Percentiles rank a stretch among this genome's conserved stretches.
These are phyloP conservation scores for Drosophila cognata DNA, from an alignment of 2,888 invertebrate species.

Conservation along the genomic window DNA sequence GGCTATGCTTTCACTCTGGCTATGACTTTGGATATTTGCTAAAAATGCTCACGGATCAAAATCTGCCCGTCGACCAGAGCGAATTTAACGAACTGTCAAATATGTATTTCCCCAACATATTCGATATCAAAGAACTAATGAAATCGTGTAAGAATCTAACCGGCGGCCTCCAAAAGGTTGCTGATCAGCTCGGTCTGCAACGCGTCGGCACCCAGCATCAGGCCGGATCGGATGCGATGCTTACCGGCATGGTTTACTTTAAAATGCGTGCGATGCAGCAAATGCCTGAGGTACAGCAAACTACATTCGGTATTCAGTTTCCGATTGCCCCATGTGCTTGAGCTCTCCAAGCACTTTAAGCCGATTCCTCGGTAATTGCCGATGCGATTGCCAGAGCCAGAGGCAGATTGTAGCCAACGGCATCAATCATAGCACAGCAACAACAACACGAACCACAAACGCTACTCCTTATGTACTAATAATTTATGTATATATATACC, in stretches of 20 bases:
- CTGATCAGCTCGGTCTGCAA: constrained; percentile 95
- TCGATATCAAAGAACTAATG: constrained; percentile 99
- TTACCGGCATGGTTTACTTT: constrained; percentile 99
- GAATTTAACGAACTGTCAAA: constrained; percentile 98
- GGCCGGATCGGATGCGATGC: constrained; percentile 98
- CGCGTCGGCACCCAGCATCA: constrained; percentile 99
- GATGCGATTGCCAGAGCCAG: not conserved
- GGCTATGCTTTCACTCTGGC: constrained; percentile 99
- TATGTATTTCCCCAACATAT: constrained; percentile 98
- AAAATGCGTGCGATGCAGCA: constrained; percentile 96
- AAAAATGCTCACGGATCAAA: constrained; percentile 96
- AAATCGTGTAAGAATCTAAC: constrained; percentile 99
- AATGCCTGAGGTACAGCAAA: constrained; percentile 32
- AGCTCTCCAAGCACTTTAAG: constrained; percentile 57
- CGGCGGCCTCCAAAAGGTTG: constrained; percentile 99
- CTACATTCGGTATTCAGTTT: constrained; percentile 81
- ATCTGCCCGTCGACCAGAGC: constrained; percentile 97
- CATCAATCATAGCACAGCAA: constrained; percentile 19
- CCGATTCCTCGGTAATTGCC: constrained; percentile 22
- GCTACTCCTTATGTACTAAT: not conserved
- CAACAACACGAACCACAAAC: constrained; percentile 8
- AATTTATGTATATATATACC: not conserved
- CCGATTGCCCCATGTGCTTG: constrained; percentile 68
- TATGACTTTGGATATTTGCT: constrained; percentile 99
- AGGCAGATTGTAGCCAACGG: not conserved